Conservation (phyloP, 1,140 invertebrate genomes). For the Hylyphantes graminicola region DNA sequence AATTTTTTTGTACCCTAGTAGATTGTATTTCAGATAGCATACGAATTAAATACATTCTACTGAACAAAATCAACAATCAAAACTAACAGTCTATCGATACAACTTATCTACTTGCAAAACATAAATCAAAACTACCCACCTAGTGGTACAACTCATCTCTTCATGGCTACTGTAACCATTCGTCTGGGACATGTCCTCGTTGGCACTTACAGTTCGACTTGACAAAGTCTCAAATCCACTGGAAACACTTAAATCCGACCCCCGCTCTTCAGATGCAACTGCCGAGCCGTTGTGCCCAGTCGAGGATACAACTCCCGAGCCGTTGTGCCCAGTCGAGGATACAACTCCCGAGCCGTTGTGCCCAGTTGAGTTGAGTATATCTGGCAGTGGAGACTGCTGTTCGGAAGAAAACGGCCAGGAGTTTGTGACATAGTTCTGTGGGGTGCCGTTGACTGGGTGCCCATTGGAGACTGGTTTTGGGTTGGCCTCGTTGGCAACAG, state of each 20-base stretch:
- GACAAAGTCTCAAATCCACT: conserved; percentile 17
- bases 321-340: conserved; percentile 19
- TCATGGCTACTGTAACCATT: conserved; percentile 58
- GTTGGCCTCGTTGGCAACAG: neutral
- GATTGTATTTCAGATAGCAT: too few relatives aligned
- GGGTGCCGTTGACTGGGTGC: neutral
- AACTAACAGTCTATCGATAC: neutral
- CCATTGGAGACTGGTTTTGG: neutral
- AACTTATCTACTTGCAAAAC: neutral
- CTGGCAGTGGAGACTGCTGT: conserved; percentile 3
- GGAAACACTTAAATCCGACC: conserved; percentile 32
- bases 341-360: conserved; percentile 20
- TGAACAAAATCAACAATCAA: neutral
- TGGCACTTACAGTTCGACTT: conserved; percentile 40
- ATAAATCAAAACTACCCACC: conserved; percentile 10
- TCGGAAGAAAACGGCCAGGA: neutral
- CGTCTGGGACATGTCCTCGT: conserved; percentile 38
- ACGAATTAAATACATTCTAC: neutral
- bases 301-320: neutral
- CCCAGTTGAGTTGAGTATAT: neutral
- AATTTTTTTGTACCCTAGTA: too few relatives aligned
- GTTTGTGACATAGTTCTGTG: neutral
- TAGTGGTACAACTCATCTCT: conserved; percentile 58
- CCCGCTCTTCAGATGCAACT: conserved; percentile 4
- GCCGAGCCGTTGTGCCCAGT: conserved; percentile 17